Evolutionary conservation across 2,797 vertebrate genomes (phyloP).

Genomic region (Megalops cyprinoides): DNA sequence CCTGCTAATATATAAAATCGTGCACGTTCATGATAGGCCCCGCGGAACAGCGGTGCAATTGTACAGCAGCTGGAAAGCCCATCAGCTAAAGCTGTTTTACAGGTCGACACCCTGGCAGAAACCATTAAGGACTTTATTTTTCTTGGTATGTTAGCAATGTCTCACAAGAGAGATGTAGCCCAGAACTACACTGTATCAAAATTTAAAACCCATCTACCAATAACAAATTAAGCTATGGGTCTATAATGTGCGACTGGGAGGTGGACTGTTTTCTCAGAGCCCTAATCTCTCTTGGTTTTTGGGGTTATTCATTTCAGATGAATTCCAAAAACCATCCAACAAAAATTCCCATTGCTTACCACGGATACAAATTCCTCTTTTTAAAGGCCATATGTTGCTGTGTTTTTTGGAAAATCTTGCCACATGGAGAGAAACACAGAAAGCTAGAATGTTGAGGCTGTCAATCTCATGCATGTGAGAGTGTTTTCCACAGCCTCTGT

Average conservation of each 20-base stretch:
- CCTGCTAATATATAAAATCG: slow-evolving; percentile 18
- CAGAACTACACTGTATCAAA: slow-evolving; percentile 13
- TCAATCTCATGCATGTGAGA: not conserved
- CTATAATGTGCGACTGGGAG: not conserved
- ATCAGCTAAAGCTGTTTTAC: slow-evolving; percentile 20
- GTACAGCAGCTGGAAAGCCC: slow-evolving; percentile 19
- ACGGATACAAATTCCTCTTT: not conserved
- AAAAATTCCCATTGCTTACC: not conserved
- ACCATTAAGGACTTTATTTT: not conserved
- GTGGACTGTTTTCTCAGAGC: not conserved
- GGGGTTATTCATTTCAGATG: not conserved
- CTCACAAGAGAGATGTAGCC: not conserved
- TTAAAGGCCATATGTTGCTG: not conserved
- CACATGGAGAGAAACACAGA: no score
- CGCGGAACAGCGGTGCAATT: not conserved
- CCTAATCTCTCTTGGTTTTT: no score
- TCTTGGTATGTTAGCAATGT: slow-evolving; percentile 1
- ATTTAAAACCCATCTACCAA: not conserved
- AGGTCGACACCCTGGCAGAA: slow-evolving; percentile 4
- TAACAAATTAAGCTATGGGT: slow-evolving; percentile 1
- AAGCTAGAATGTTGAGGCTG: not conserved
- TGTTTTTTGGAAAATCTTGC: not conserved
- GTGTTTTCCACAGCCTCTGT: not conserved
- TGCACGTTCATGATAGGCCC: not conserved
- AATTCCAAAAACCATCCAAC: slow-evolving; percentile 3